Base-by-base conservation (phyloP, 1,140 invertebrate species). In the Patella vulgata region DNA sequence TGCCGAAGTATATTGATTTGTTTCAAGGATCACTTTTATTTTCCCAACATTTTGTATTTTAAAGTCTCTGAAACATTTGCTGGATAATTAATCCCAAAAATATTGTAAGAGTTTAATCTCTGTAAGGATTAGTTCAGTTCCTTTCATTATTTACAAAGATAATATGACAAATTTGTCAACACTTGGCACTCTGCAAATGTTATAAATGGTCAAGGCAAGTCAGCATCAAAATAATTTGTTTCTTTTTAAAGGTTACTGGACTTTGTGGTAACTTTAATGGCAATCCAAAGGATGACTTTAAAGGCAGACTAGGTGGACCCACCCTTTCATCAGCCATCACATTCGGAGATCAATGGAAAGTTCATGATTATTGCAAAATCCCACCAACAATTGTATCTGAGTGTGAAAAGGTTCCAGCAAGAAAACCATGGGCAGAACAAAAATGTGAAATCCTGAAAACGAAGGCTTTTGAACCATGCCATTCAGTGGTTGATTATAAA, bases 261-360 rank as follows among this genome's bases (percentile, higher is more conserved):
- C 84, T 97, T 2, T 97, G 94, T 82, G 94, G 95, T 0, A 95
- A 97, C 81, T 96, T 91, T 80, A 94, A 97, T 80, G 89, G 90
- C 28, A 90, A 96, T 73, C 71, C 73, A 28, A 71, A 61, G 17
- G 77, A 84, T 63, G 82, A 84, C 54, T 95, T 95, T 85, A 89
- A 91, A 77, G 91, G 91, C 4, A 93, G 93, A 0, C 88, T 90
- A 23, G 87, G 86, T 4, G 92, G 92, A 0, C 79, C 90, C 25
- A 83, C 89, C 1, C 92, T 94, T 77, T 89, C 88, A 0, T 91
- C 90, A 11, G 85, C 73, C 23, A 74, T 90, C 0, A 82, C 92
- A 4, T 96, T 96, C 79, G 94, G 90, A 0, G 92, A 96, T 81
- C 91, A 93, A 5, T 96, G 94, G 94, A 91, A 91, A 74, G 82